Conservation (phyloP, 37 sponge, comb jelly and placozoan genomes). For the Oscarella lobularis region DNA sequence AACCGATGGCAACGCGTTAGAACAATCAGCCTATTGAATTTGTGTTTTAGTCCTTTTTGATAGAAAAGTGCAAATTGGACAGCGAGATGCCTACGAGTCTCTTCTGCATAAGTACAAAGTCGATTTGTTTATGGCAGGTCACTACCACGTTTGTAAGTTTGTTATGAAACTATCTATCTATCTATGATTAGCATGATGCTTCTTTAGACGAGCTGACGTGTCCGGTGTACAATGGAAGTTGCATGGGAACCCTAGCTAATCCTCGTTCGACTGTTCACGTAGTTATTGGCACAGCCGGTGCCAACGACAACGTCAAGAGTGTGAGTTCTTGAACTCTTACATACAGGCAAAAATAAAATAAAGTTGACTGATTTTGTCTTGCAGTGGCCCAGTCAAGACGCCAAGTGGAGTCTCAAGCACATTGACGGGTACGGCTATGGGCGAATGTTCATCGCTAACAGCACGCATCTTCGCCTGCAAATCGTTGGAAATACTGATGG, state of each 20-base stretch:
- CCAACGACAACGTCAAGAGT: not conserved
- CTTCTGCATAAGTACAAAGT: slow-evolving; percentile 32
- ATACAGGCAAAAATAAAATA: too few relatives aligned
- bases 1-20: too few relatives aligned
- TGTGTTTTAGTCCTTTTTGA: too few relatives aligned
- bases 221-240: slow-evolving; percentile 16
- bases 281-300: not conserved
- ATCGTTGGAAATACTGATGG: not conserved
- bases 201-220: slow-evolving; percentile 60
- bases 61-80: not conserved
- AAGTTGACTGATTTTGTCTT: too few relatives aligned
- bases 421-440: not conserved
- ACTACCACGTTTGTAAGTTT: slow-evolving; percentile 62
- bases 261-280: not conserved
- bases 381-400: not conserved
- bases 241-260: not conserved
- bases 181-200: too few relatives aligned
- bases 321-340: too few relatives aligned
- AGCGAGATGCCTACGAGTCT: not conserved
- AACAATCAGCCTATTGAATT: too few relatives aligned
- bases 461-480: not conserved
- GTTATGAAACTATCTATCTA: too few relatives aligned
- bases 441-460: not conserved
- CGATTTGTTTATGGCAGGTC: slow-evolving; percentile 55
- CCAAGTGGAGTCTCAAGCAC: not conserved